A percentile compares a stretch with the other conserved stretches of the same genome.
These are phyloP conservation scores for Xylocopa sonorina DNA, from an alignment of 1,140 invertebrate species.

Conservation along the genomic window DNA sequence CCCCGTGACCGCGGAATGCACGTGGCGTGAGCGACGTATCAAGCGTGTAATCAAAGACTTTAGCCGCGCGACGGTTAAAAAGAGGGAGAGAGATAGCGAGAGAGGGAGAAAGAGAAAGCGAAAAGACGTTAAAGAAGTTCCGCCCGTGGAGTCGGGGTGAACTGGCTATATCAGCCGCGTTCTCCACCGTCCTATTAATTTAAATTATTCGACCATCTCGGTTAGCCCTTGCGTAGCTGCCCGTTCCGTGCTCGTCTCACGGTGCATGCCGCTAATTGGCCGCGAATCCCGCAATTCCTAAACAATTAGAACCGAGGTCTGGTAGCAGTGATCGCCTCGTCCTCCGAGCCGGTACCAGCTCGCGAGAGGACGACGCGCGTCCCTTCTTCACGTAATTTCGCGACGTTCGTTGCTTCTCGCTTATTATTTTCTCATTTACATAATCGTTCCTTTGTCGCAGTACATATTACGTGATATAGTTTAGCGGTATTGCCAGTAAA, in stretches of 20 bases:
- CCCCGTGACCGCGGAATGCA: neutral
- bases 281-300: constrained; percentile 66
- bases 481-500: neutral
- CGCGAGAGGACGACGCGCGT: constrained; percentile 41
- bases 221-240: constrained; percentile 24
- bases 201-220: constrained; percentile 71
- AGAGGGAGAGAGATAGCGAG: too few relatives aligned
- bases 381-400: constrained; percentile 46
- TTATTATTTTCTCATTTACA: constrained; percentile 41
- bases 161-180: constrained; percentile 66
- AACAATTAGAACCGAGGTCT: constrained; percentile 66
- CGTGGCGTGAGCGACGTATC: neutral
- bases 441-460: constrained; percentile 34
- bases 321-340: constrained; percentile 42
- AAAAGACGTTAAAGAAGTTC: constrained; percentile 39
- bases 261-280: constrained; percentile 70
- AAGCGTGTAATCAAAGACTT: constrained; percentile 42
- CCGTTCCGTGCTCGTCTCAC: constrained; percentile 39
- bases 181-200: constrained; percentile 68
- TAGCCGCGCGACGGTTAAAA: constrained; percentile 2
- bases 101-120: too few relatives aligned
- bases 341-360: constrained; percentile 60
- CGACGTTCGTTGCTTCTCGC: neutral
- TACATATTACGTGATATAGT: neutral
- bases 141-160: constrained; percentile 42